Evolutionary conservation across 2,888 invertebrate species (phyloP), one percentile per base, ranked within the genome.

Genomic region (Helleia helle): DNA sequence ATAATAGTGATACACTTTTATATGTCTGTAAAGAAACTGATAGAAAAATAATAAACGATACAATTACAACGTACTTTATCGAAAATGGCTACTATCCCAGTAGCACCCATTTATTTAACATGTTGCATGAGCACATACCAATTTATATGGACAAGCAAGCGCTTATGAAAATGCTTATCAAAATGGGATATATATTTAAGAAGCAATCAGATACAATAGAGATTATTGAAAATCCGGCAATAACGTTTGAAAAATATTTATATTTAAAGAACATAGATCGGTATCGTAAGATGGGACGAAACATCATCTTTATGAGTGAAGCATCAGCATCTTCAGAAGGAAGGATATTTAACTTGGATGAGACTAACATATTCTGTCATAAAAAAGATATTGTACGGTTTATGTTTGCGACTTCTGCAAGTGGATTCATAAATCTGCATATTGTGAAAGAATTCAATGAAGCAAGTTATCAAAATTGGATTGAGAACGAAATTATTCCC

Each of bases 171-270:
- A 28, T 15, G 25, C 43, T 46, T 4, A 36, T 41, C 7, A 27
- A 39, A 14, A 39, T 46, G 36, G 46, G 43, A n/a, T 46, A 43
- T 14, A 36, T 43, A n/a, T 46, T 43, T 7, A 46, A 39, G 12
- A 43, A 39, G 9, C 30, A 15, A 6, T n/a, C n/a, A 6, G 27
- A 17, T 17, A 25, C 25, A n/a, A 15, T 36, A 2, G 39, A 41
- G 5, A 9, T 46, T 2, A 36, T 26, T 2, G 46, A 46, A 39
- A 41, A 37, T 12, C 43, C 46, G 18, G 41, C 22, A 0, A 22
- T 46, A 3, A 37, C 41, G 13, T 46, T 43, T 11, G 36, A 46
- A 12, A 29, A 43, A 6, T 43, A 31, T 9, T 13, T 43, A 17
- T 46, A 46, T 12, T 37, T 46, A 15, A 46, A 46, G 39, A 39